Conservation (phyloP, 2,797 vertebrate species). For the Lepidocolaptes lacrymiger region DNA sequence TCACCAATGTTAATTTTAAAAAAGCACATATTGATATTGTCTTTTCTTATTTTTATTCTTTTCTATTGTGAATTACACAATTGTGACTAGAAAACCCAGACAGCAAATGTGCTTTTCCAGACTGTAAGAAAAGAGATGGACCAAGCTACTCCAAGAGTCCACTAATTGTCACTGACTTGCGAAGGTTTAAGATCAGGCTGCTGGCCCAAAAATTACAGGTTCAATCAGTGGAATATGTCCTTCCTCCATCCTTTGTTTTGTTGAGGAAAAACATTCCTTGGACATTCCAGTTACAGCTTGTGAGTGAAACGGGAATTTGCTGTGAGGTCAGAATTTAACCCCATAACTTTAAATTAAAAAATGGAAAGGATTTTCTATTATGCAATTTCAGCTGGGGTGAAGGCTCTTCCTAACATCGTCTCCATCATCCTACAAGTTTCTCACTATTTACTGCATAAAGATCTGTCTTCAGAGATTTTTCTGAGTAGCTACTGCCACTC, state of each 20-base stretch:
- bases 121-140: neutral
- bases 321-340: neutral
- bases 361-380: neutral
- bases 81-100: neutral
- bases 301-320: neutral
- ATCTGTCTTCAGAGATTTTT: neutral
- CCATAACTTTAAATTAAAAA: neutral
- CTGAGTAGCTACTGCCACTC: neutral
- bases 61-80: neutral
- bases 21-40: neutral
- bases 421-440: neutral
- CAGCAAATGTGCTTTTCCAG: neutral
- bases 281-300: neutral
- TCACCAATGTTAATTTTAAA: neutral
- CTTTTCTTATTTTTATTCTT: neutral
- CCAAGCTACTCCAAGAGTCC: rapidly evolving
- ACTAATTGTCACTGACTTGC: neutral
- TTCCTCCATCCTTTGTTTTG: neutral
- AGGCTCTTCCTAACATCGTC: neutral
- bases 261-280: neutral
- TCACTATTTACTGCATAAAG: neutral
- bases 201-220: neutral
- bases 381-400: neutral
- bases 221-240: neutral
- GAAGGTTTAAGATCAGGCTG: neutral